These are phyloP conservation scores for Drosophila pandora DNA, from an alignment of 1,140 invertebrate species.

Conservation along the genomic window DNA sequence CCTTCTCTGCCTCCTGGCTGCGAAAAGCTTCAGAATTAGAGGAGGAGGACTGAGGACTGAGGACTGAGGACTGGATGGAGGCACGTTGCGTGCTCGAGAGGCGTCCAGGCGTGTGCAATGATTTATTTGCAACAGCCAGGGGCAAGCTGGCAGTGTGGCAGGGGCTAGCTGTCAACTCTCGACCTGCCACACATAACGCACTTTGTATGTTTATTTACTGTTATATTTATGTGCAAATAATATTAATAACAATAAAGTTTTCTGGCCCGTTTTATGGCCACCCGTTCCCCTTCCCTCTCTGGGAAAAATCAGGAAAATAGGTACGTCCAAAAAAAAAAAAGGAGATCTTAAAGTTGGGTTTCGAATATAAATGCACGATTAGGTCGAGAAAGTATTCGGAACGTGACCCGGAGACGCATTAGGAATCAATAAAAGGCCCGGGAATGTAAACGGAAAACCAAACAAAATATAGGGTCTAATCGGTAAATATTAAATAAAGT, in stretches of 20 bases:
- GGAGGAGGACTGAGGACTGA: conserved; percentile 5
- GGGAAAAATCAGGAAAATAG: conserved; percentile 28
- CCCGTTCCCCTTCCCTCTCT: background rate
- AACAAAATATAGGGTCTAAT: background rate
- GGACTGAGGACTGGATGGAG: conserved; percentile 11
- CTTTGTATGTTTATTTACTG: conserved; percentile 50
- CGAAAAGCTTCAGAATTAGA: background rate
- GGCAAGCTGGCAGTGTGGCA: conserved; percentile 20
- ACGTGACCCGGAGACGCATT: conserved; percentile 22
- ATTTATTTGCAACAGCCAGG: conserved; percentile 54
- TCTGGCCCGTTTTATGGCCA: conserved; percentile 49
- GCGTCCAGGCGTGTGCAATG: conserved; percentile 62
- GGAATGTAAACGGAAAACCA: conserved; percentile 14
- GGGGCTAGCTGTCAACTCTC: conserved; percentile 42
- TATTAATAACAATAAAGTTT: conserved; percentile 64
- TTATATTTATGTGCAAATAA: conserved; percentile 61
- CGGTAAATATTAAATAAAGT: conserved; percentile 17
- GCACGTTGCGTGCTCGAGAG: conserved; percentile 48
- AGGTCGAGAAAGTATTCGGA: conserved; percentile 10
- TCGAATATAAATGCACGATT: conserved; percentile 49
- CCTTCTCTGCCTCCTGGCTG: background rate
- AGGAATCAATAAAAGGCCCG: conserved; percentile 10
- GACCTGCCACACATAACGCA: conserved; percentile 26
- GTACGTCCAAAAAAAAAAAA: background rate
- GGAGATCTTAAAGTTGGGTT: conserved; percentile 43